Evolutionary conservation across 2,888 invertebrate species (phyloP), one percentile per base, ranked within the genome.

Genomic region (Taenaris catops): DNA sequence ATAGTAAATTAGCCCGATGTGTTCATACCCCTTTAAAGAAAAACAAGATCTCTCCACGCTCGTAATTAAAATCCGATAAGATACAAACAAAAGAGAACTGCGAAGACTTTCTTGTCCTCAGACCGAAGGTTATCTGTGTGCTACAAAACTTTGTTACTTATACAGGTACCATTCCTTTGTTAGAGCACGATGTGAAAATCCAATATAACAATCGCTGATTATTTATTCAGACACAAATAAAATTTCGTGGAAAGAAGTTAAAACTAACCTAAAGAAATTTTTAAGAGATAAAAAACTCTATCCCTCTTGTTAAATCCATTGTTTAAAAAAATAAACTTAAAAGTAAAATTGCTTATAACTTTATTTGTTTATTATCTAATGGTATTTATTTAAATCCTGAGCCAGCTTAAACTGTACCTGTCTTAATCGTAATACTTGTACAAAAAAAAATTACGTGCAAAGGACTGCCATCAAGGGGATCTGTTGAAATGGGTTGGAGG

Each of bases 51-150:
- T 76, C 79, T 75, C 74, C 75, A 78, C 75, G 69, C 63, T 63
- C 67, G 78, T 83, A 83, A 83, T 86, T 84, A 83, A 83, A 86
- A 83, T 83, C 80, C 67, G 84, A 83, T 86, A 83, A 84, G 79
- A 80, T 73, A 69, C 72, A 67, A 81, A 84, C 80, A 83, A 84
- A 83, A 78, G 78, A 53, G 67, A 60, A 63, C 69, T 67, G 65
- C 61, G 57, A 58, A 55, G 54, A 58, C 61, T 63, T 58, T 59
- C 61, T 63, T 60, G 60, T 63, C 52, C 55, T 45, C 54, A 47
- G 53, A 36, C 47, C 39, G 39, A 55, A 56, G 66, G 64, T 64
- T 74, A 73, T 68, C 71, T 46, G 48, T 43, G 37, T 42, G 41
- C 47, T 41, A 51, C 47, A 51, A 47, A 44, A 49, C 42, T 48